Evolutionary conservation across 2,888 invertebrate species (phyloP), one percentile per base, ranked within the genome.

Genomic region (Oscheius myriophilus): DNA sequence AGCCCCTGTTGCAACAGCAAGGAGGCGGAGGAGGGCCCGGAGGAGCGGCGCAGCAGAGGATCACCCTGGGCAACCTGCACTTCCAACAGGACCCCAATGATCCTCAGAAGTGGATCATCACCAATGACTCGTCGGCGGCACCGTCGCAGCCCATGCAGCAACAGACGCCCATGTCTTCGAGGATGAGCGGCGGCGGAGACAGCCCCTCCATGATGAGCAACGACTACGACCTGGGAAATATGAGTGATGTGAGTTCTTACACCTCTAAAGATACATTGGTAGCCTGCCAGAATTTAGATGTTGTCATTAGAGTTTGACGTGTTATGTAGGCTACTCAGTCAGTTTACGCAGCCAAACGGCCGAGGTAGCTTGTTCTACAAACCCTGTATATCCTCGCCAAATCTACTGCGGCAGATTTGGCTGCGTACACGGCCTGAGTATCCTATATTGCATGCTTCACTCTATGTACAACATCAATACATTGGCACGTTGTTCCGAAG

Each of bases 81-180:
- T 90, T 93, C 73, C 93, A 93, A 83, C 92, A 93, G 84, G 93
- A 93, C 83, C 92, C 93, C 0, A 91, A 90, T 79, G 93, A 93
- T 87, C 92, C 93, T 0, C 91, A 91, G 75, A 93, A 93, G 87
- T 93, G 93, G 93, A 86, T 86, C 42, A 85, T 85, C 69, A 86
- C 85, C 7, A 85, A 85, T 67, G 85, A 86, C 49, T 59, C 62
- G 16, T 26, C 26, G 14, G 25, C 68, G 7, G 42, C 65, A 9
- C 21, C 67, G n/a, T 43, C 41, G 6, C 54, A 41, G 3, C 53
- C 51, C 3, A 59, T 66, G 64, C 68, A 68, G 49, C 41, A 21
- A 23, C 67, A 67, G 54, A 59, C 59, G 39, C n/a, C 33, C 9
- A 61, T 67, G 61, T 61, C 67, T 16, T 52, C 67, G 21, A 62